phyloP scores from a whole-genome alignment of 2,797 vertebrate genomes.

The Bucorvus abyssinicus region DNA sequence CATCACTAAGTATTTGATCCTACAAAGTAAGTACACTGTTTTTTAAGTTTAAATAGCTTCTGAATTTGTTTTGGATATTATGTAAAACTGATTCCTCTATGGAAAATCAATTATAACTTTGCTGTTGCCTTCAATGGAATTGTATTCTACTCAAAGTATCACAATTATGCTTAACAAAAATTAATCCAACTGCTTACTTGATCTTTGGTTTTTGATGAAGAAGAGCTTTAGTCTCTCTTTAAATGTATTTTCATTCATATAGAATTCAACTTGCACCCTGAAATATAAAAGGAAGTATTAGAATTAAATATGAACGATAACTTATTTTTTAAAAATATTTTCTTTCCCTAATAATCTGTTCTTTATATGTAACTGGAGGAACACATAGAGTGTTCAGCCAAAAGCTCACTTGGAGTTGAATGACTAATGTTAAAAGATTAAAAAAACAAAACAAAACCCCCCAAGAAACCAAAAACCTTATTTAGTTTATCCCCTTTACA shows the following conservation, averaged over 20 bases:
- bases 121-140: neutral
- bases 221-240: constrained; percentile 85
- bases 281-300: constrained; percentile 59
- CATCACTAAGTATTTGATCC: neutral
- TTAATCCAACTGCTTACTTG: constrained; percentile 78
- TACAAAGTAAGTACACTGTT: neutral
- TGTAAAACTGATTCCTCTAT: neutral
- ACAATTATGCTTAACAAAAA: constrained; percentile 2
- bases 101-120: no score
- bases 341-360: neutral
- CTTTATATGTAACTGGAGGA: neutral
- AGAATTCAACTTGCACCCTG: constrained; percentile 87
- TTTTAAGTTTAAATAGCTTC: neutral
- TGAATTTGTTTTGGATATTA: neutral
- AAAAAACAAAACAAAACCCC: neutral
- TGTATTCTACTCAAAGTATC: neutral
- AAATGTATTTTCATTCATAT: constrained; percentile 84
- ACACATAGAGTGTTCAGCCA: neutral
- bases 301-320: neutral
- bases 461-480: neutral
- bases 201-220: constrained; percentile 89
- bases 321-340: neutral
- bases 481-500: neutral
- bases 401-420: neutral
- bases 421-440: neutral